These are phyloP conservation scores for Eubucco bourcierii DNA, from an alignment of 2,113 vertebrate species.

Conservation along the genomic window DNA sequence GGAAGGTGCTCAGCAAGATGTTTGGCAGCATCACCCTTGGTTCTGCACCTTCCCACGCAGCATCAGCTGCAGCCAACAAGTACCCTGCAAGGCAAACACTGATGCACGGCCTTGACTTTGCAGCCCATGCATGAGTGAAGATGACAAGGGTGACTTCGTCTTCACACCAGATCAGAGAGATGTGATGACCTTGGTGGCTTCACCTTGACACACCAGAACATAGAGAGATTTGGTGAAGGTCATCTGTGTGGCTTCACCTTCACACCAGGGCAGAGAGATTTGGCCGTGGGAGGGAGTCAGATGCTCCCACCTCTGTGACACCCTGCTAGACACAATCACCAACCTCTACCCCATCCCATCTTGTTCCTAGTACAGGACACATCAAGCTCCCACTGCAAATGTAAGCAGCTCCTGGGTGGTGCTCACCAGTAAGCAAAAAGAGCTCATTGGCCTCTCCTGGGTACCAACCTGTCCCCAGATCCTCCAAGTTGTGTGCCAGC, in stretches of 20 bases:
- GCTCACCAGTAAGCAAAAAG: not conserved
- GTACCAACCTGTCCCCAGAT: not conserved
- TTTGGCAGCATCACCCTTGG: not conserved
- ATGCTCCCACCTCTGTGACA: not conserved
- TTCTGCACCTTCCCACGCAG: not conserved
- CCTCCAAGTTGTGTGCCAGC: not conserved
- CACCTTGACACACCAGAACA: too few relatives aligned
- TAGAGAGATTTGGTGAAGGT: too few relatives aligned
- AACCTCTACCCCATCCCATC: not conserved
- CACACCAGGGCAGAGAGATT: rapidly evolving
- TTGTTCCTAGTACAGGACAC: not conserved
- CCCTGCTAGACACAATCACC: not conserved
- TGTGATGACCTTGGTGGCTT: too few relatives aligned
- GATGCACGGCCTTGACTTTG: not conserved
- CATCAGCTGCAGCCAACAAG: rapidly evolving
- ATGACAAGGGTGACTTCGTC: not conserved
- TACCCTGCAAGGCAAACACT: not conserved
- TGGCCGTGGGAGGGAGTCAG: rapidly evolving
- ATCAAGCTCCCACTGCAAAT: not conserved
- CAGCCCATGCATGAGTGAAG: not conserved
- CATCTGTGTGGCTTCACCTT: not conserved
- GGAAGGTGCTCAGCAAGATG: not conserved
- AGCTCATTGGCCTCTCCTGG: rapidly evolving
- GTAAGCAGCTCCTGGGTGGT: not conserved
- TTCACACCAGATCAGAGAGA: rapidly evolving